A percentile compares a stretch with the other conserved stretches of the same genome.
These are phyloP conservation scores for Creontiades dilutus DNA, from an alignment of 2,888 invertebrate species.

Conservation along the genomic window DNA sequence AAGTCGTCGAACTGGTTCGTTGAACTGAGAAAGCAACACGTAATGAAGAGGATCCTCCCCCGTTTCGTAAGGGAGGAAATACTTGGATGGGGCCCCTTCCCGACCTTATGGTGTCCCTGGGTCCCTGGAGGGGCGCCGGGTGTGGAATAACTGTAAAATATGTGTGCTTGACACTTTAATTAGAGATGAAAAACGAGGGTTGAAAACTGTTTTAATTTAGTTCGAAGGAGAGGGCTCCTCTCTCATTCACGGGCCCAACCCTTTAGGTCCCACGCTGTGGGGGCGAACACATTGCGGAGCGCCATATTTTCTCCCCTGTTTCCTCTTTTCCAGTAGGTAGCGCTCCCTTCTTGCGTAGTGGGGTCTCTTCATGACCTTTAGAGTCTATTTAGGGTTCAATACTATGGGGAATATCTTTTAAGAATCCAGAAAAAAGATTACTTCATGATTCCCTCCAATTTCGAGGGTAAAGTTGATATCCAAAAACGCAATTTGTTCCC, in stretches of 20 bases:
- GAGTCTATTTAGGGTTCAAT: too few relatives aligned
- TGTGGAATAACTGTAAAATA: constrained; percentile 77
- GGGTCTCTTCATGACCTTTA: not conserved
- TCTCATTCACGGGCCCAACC: constrained; percentile 33
- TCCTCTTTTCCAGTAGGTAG: not conserved
- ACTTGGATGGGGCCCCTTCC: not conserved
- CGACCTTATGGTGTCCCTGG: constrained; percentile 47
- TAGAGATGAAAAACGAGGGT: constrained; percentile 79
- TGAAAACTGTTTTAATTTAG: constrained; percentile 78
- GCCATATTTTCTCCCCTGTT: not conserved
- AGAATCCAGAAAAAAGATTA: too few relatives aligned
- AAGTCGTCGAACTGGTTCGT: too few relatives aligned
- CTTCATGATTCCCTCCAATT: too few relatives aligned
- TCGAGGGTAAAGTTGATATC: too few relatives aligned
- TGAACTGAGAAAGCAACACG: constrained; percentile 6
- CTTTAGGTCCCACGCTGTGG: not conserved
- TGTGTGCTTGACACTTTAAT: constrained; percentile 79
- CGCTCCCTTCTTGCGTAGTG: not conserved
- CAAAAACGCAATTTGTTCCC: too few relatives aligned
- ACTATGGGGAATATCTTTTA: too few relatives aligned
- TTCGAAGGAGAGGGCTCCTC: constrained; percentile 59
- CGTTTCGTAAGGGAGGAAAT: not conserved
- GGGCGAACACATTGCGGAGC: not conserved
- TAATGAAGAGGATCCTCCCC: not conserved
- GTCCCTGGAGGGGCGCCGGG: constrained; percentile 75